These are phyloP conservation scores for Morelia viridis DNA, from an alignment of 2,797 vertebrate species.

Conservation along the genomic window DNA sequence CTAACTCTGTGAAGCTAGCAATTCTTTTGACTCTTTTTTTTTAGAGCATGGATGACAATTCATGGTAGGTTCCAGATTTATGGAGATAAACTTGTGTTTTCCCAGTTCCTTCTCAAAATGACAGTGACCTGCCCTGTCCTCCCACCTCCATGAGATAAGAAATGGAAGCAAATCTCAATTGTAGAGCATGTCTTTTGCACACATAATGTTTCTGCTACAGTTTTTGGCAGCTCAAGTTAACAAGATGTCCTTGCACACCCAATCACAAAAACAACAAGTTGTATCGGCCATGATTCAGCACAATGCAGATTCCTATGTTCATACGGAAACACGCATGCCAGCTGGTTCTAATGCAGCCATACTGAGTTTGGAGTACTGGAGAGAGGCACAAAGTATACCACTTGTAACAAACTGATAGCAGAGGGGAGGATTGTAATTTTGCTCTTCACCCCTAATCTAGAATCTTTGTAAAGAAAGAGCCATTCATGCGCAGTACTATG, in stretches of 20 bases:
- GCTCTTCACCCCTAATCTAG: not conserved
- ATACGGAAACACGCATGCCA: not conserved
- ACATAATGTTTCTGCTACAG: not conserved
- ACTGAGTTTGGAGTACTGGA: not conserved
- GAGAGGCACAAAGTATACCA: not conserved
- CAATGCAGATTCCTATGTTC: not conserved
- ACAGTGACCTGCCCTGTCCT: not conserved
- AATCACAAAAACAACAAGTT: not conserved
- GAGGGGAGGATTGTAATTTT: not conserved
- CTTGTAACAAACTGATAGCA: not conserved
- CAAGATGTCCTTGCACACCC: not conserved
- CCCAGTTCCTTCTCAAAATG: not conserved
- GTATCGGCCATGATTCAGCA: not conserved
- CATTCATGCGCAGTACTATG: slow-evolving; percentile 19
- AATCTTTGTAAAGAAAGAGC: slow-evolving; percentile 26
- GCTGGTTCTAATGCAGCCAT: not conserved
- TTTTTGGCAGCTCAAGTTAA: not conserved
- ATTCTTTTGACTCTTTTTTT: not conserved
- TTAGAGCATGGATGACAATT: no score
- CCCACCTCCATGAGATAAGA: not conserved
- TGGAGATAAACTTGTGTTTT: not conserved
- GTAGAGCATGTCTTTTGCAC: not conserved
- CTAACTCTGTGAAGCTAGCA: not conserved
- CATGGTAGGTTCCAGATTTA: not conserved
- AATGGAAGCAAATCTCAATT: not conserved